Base-by-base conservation (phyloP, 2,797 vertebrate genomes). In the Bovichtus variegatus region DNA sequence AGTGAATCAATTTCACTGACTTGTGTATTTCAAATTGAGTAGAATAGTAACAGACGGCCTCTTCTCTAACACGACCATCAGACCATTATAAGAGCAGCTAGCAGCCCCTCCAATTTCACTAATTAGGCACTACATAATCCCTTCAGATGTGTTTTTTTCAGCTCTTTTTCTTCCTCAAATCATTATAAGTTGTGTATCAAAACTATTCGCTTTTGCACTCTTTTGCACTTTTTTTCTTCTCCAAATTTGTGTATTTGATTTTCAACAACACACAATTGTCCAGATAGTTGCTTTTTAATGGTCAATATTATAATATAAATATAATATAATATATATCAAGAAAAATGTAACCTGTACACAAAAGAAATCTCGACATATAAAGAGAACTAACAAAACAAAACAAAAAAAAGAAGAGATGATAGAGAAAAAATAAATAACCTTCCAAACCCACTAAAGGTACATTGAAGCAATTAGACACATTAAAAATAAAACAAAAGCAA, bases 61-160 rank as follows among this genome's bases (percentile, higher is more conserved):
- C 34, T 40, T 76, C 72, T 84, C 82, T 84, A 78, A 59, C n/a
- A n/a, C n/a, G n/a, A n/a, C n/a, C n/a, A n/a, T n/a, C n/a, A n/a
- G n/a, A n/a, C n/a, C n/a, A n/a, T 72, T 78, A 73, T 41, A 53
- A 70, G 38, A 79, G 65, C 76, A 60, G 61, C 55, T 7, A 63
- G 55, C 13, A 82, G 58, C 63, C 31, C 27, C 41, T 86, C 55
- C 59, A 51, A 77, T 36, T 46, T 43, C 41, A 58, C 13, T 16
- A 9, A 34, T 79, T 29, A 76, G 72, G 15, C 18, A 18, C 25
- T 29, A 50, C 3, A 41, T 66, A 21, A 49, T 44, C 16, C 60
- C 47, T 63, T 40, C n/a, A 29, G 71, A 71, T 50, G 44, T 62
- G 40, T 62, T 64, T 66, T 16, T n/a, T n/a, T 41, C 10, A 10